Evolutionary conservation across 2,888 invertebrate genomes (phyloP), one percentile per base, ranked within the genome.

Genomic region (Metallyticus violacea): DNA sequence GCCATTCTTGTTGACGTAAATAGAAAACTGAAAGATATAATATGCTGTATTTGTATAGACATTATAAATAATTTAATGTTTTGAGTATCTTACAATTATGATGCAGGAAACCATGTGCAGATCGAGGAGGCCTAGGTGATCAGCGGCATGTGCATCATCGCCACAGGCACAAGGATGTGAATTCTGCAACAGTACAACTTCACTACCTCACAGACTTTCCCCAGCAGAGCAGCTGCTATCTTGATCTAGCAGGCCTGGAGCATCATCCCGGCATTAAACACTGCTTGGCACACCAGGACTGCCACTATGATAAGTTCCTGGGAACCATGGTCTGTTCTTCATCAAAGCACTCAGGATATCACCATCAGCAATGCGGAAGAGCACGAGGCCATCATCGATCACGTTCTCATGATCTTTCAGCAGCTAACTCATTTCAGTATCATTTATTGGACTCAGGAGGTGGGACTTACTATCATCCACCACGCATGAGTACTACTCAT

Each of bases 221-320:
- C 30, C 87, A 85, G 62, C 86, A 77, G 26, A 81, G 88, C 88
- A 93, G 94, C 88, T 94, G 94, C 90, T 94, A 94, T 90, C 92
- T 94, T 88, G 94, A 94, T 90, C 90, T 94, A 90, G 94, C 94
- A 88, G 93, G 93, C 91, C 94, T 89, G 89, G 93, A 90, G 62
- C 86, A 91, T 90, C 22, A 15, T 29, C 77, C 77, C 22, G 29
- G 77, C 76, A 9, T 77, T 9, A 77, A 83, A 22, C 83, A n/a
- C 3, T 83, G 83, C n/a, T 22, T 77, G 9, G 89, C 91, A 90
- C 83, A 86, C 29, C 87, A 89, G 76, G 89, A 89, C 87, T 90
- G 90, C 86, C 90, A 89, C 80, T 91, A 90, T 87, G 90, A 90
- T 88, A 90, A 91, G 89, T 87, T 90, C 79, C 89, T 90, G 82